Evolutionary conservation across 2,113 vertebrate species (phyloP).

Genomic region (Hydrochoerus hydrochaeris): DNA sequence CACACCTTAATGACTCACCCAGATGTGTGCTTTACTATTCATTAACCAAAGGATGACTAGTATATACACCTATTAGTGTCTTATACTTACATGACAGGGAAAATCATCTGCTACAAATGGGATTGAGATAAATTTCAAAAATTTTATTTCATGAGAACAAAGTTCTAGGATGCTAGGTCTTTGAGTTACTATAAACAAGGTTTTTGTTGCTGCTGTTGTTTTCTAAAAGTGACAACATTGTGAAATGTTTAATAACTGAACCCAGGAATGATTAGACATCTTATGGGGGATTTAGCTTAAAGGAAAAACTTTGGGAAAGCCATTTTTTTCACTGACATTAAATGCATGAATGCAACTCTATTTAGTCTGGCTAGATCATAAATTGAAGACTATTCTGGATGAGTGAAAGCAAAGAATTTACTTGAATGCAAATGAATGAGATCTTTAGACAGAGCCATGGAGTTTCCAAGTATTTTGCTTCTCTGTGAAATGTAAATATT

Average conservation of each 20-base stretch:
- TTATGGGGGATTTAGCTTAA: conserved; percentile 58
- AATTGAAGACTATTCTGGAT: conserved; percentile 59
- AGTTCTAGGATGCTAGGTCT: conserved; percentile 5
- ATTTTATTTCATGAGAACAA: conserved; percentile 36
- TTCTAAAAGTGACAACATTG: conserved; percentile 43
- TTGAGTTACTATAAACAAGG: not conserved
- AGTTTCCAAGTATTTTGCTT: conserved; percentile 47
- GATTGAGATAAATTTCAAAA: not conserved
- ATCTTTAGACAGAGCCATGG: conserved; percentile 23
- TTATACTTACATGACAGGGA: not conserved
- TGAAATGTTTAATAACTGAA: conserved; percentile 52
- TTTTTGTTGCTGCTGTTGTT: not conserved
- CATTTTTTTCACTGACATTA: conserved; percentile 54
- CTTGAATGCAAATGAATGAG: conserved; percentile 62
- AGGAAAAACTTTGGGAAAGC: conserved; percentile 46
- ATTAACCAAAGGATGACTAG: not conserved
- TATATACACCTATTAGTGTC: not conserved
- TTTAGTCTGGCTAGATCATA: conserved; percentile 71
- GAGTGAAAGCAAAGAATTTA: conserved; percentile 50
- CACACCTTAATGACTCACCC: not conserved
- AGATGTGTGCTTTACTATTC: not conserved
- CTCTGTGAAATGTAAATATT: conserved; percentile 62
- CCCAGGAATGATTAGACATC: conserved; percentile 59
- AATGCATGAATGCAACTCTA: conserved; percentile 16
- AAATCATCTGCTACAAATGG: not conserved